A percentile compares a stretch with the other conserved stretches of the same genome.
Evolutionary conservation across 1,140 invertebrate species (phyloP).

Genomic region (Helicoverpa armigera): DNA sequence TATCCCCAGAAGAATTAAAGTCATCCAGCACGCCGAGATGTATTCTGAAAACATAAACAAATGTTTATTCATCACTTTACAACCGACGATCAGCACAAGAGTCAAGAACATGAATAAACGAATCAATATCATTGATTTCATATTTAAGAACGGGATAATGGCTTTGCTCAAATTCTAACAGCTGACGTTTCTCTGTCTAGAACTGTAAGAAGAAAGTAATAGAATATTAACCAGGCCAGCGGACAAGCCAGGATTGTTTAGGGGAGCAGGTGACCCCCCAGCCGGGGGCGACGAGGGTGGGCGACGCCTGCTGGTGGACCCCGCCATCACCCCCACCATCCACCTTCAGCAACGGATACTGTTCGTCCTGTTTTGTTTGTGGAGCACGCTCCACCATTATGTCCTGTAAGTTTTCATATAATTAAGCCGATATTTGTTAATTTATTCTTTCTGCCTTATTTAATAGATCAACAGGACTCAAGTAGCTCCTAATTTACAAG

Average conservation of each 20-base stretch:
- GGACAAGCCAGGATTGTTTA: conserved; percentile 66
- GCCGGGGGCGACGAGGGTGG: conserved; percentile 44
- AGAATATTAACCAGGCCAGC: conserved; percentile 71
- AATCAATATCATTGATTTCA: no score
- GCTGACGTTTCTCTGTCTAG: no score
- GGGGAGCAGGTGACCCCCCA: conserved; percentile 67
- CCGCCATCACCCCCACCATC: conserved; percentile 61
- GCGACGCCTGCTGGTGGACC: conserved; percentile 41
- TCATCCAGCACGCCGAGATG: conserved; percentile 78
- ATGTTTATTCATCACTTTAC: background rate
- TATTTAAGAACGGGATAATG: no score
- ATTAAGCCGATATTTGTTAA: background rate
- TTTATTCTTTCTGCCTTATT: no score
- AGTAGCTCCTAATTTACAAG: no score
- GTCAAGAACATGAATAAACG: no score
- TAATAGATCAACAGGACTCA: no score
- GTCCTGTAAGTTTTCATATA: conserved; percentile 1
- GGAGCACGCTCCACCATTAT: conserved; percentile 58
- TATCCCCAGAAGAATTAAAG: conserved; percentile 71
- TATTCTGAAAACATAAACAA: conserved; percentile 70
- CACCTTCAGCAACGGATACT: conserved; percentile 72
- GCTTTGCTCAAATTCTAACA: no score
- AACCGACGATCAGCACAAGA: background rate
- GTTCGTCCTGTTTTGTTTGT: conserved; percentile 64
- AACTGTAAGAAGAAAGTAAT: background rate